Percentiles rank a stretch among this genome's conserved stretches.
phyloP scores from a whole-genome alignment of 1,140 invertebrate species.

The Dinoponera quadriceps region DNA sequence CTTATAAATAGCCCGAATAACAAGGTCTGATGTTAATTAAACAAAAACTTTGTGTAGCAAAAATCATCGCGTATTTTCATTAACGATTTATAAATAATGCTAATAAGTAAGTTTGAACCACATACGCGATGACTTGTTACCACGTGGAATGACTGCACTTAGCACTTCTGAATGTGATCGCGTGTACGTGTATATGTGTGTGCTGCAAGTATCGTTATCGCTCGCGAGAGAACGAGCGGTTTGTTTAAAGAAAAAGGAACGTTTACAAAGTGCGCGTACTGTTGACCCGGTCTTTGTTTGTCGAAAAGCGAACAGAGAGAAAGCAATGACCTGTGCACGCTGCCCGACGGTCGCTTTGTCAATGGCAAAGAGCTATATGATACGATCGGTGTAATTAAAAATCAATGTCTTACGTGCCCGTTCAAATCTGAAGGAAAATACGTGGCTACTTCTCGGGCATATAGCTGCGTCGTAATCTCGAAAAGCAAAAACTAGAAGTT shows the following conservation, averaged over 20 bases:
- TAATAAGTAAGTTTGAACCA: background rate
- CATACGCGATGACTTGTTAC: background rate
- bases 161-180: background rate
- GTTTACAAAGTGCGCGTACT: background rate
- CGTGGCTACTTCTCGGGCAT: too few relatives aligned
- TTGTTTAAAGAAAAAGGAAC: constrained; percentile 20
- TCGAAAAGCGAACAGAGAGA: constrained; percentile 6
- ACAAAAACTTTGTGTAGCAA: background rate
- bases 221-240: background rate
- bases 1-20: constrained; percentile 10
- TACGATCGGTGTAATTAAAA: background rate
- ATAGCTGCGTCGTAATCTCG: background rate
- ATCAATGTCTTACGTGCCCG: background rate
- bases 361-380: background rate
- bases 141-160: background rate
- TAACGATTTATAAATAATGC: background rate
- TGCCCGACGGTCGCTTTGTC: background rate
- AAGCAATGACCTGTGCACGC: constrained; percentile 1
- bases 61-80: background rate
- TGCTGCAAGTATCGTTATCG: background rate
- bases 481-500: background rate
- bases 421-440: too few relatives aligned
- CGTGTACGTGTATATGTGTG: background rate
- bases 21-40: background rate
- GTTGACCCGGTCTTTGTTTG: constrained; percentile 22